Base-by-base conservation (phyloP, 2,888 invertebrate genomes). In the Mylabris sibirica region DNA sequence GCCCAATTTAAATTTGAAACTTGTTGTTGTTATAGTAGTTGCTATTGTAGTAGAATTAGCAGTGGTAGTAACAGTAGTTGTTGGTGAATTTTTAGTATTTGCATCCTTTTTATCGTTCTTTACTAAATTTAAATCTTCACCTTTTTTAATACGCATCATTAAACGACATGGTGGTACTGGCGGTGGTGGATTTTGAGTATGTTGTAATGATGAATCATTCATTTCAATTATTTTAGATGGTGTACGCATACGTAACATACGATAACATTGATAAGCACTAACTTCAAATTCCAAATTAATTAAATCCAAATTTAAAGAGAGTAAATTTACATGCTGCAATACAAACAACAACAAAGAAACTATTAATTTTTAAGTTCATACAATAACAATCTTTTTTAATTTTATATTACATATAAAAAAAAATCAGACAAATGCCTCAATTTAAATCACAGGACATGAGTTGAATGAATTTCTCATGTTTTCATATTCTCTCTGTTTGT, bases 241-340 rank as follows among this genome's bases (percentile, higher is more conserved):
- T 12, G 93, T 91, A 80, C 92, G 91, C 71, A 93, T 91, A 73
- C 93, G 89, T 79, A 91, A 89, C 66, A 93, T 90, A 80, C 96
- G 90, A 84, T 96, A 95, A 93, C 94, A 75, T 91, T 92, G 84
- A 86, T 95, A 96, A 22, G 96, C 96, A 68, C 92, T 91, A 73
- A 93, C 85, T 75, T 89, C 87, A 59, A 87, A 85, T 83, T 92
- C 92, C 84, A 92, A 86, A 83, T 94, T 88, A 61, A 91, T 84
- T 60, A 93, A 80, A 64, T 89, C 81, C 53, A 93, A 84, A 84
- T 93, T 93, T 69, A 93, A 80, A 11, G 88, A 88, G 68, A 86
- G 85, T 71, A 93, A 84, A 82, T 91, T 89, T 68, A 93, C 86
- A 80, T 91, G 88, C 91, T 92, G 82, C 30, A 30, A 30, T 30